Evolutionary conservation across 2,113 vertebrate species (phyloP), one percentile per base, ranked within the genome.

Genomic region (Rhea americana): DNA sequence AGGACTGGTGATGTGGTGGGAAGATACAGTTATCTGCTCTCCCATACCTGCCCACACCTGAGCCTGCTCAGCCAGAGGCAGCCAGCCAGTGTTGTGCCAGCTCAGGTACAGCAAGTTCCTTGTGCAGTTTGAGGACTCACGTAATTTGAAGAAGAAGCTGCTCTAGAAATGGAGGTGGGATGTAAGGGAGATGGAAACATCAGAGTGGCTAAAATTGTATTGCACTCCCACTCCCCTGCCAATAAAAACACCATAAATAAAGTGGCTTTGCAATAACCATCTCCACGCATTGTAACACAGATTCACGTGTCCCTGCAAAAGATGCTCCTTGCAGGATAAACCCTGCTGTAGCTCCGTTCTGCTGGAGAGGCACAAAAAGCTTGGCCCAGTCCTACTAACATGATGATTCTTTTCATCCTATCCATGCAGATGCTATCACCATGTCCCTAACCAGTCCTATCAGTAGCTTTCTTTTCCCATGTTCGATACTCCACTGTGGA

Each of bases 191-290:
- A 94, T 58, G 5, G 91, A 94, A 94, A 96, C 93, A 95, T 95
- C 94, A 95, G 82, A 91, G 91, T 92, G 95, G 95, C 91, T 96
- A 96, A 96, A 96, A 96, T 93, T 96, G 95, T 96, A 96, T 94
- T 95, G 94, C 94, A 96, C 94, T 95, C 95, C 93, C 95, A 95
- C 96, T 96, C 93, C 96, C 95, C 92, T 96, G 96, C 95, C 96
- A 96, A 96, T 96, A 95, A 96, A 93, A 94, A 37, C 91, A 94
- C 94, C 93, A 96, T 94, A 96, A 96, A 96, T 96, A 94, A 96
- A 96, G 93, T 93, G 95, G 93, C 95, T 96, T 96, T 94, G 95
- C 91, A 92, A 83, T 96, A 93, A 81, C 96, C 93, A 94, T 91
- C 95, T 94, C 93, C 95, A 79, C 90, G 41, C 90, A 2, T 30